Evolutionary conservation across 2,888 invertebrate species (phyloP).

Genomic region (Polyommatus iphigenia): DNA sequence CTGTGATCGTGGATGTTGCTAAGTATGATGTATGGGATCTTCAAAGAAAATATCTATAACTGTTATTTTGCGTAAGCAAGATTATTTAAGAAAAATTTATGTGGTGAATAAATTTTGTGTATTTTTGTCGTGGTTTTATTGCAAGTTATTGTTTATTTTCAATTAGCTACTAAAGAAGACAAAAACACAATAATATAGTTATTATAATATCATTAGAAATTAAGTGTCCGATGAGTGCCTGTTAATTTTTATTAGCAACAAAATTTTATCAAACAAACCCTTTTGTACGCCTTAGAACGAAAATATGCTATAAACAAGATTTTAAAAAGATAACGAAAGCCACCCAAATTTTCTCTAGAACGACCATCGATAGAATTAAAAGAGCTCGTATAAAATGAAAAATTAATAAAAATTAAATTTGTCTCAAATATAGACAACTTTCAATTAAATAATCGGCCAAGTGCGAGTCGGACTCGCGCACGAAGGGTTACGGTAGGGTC

Average conservation of each 20-base stretch:
- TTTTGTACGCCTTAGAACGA: no score
- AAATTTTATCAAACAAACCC: neutral
- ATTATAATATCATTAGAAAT: neutral
- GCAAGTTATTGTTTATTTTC: neutral
- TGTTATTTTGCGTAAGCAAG: constrained; percentile 77
- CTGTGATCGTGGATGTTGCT: constrained; percentile 76
- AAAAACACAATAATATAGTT: neutral
- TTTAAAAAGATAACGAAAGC: no score
- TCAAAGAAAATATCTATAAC: constrained; percentile 66
- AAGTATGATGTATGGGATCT: constrained; percentile 69
- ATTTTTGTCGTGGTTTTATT: constrained; percentile 53
- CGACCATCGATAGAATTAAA: no score
- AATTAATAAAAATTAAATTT: no score
- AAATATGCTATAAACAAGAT: no score
- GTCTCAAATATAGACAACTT: no score
- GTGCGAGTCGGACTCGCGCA: no score
- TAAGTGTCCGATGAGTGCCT: neutral
- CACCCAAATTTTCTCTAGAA: no score
- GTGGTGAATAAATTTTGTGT: constrained; percentile 80
- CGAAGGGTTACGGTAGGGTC: no score
- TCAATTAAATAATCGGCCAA: no score
- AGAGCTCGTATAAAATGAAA: no score
- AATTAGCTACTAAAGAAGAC: no score
- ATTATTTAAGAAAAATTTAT: constrained; percentile 72
- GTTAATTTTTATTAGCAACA: neutral